A percentile compares a stretch with the other conserved stretches of the same genome.
Conservation (phyloP, 2,888 invertebrate genomes). For the Bombyx huttoni region DNA sequence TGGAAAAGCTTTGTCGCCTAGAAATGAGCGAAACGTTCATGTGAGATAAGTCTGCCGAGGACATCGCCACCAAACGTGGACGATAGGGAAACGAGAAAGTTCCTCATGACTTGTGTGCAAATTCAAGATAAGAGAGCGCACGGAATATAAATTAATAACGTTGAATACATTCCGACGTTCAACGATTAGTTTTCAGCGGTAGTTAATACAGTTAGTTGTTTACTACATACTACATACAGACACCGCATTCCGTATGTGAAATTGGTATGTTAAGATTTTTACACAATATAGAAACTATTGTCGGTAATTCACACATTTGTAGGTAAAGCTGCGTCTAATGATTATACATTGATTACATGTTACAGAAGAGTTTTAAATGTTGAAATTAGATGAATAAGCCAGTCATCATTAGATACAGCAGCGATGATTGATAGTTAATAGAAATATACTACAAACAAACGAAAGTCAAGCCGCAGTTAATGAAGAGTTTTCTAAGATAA, state of each 20-base stretch:
- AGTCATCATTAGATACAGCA: not conserved
- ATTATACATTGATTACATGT: too few relatives aligned
- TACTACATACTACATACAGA: slow-evolving; percentile 21
- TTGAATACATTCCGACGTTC: slow-evolving; percentile 3
- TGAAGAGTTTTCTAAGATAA: slow-evolving; percentile 10
- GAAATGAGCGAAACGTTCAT: slow-evolving; percentile 67
- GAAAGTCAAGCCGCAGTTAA: slow-evolving; percentile 19
- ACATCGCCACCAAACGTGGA: slow-evolving; percentile 19
- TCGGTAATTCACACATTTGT: not conserved
- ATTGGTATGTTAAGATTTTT: slow-evolving; percentile 36
- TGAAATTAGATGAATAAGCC: not conserved
- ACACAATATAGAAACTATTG: slow-evolving; percentile 11
- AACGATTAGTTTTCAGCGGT: slow-evolving; percentile 30
- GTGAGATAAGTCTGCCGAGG: slow-evolving; percentile 30
- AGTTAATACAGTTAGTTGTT: slow-evolving; percentile 46
- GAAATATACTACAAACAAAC: slow-evolving; percentile 24
- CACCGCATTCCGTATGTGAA: slow-evolving; percentile 28
- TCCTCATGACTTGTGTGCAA: slow-evolving; percentile 19
- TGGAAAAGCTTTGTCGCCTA: slow-evolving; percentile 72
- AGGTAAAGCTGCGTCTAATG: not conserved
- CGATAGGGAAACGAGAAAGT: slow-evolving; percentile 20
- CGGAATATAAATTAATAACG: slow-evolving; percentile 8
- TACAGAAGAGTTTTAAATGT: not conserved
- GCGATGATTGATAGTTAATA: slow-evolving; percentile 15
- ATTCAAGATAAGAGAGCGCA: slow-evolving; percentile 6